Percentiles rank a stretch among this genome's conserved stretches.
phyloP scores from a whole-genome alignment of 2,888 invertebrate species.

The Argyresthia goedartella region DNA sequence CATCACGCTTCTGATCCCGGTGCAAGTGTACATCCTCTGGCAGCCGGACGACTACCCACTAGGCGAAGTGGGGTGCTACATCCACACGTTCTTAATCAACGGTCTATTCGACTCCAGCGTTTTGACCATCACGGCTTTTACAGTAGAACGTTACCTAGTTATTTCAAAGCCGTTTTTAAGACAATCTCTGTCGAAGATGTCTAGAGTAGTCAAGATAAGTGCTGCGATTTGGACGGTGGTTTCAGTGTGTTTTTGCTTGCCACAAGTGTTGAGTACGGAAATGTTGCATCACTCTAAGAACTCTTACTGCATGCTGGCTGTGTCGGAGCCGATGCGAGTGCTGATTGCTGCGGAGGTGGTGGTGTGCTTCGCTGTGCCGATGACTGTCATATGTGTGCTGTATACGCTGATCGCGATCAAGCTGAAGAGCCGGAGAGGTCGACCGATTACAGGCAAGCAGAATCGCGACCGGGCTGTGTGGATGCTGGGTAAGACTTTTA shows the following conservation, averaged over 20 bases:
- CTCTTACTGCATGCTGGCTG: constrained; percentile 42
- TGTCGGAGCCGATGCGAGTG: constrained; percentile 33
- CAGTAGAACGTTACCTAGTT: constrained; percentile 87
- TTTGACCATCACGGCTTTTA: constrained; percentile 87
- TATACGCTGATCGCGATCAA: constrained; percentile 83
- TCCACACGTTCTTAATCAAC: constrained; percentile 82
- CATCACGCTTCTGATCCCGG: constrained; percentile 79
- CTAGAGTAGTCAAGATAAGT: constrained; percentile 81
- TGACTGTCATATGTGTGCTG: constrained; percentile 84
- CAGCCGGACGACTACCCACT: constrained; percentile 80
- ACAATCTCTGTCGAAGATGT: constrained; percentile 82
- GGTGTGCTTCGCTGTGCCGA: constrained; percentile 85
- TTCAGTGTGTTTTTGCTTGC: constrained; percentile 78
- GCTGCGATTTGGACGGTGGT: constrained; percentile 77
- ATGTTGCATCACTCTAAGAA: constrained; percentile 41
- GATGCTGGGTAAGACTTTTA: constrained; percentile 79
- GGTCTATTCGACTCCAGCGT: constrained; percentile 87
- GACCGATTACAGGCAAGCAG: constrained; percentile 43
- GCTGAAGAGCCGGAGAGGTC: constrained; percentile 70
- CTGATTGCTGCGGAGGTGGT: constrained; percentile 74
- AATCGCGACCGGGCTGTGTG: constrained; percentile 75
- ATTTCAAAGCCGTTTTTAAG: constrained; percentile 86
- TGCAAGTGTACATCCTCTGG: constrained; percentile 84
- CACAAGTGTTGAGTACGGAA: constrained; percentile 66
- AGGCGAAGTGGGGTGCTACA: constrained; percentile 81